Percentiles rank a stretch among this genome's conserved stretches.
Conservation (phyloP, 2,113 vertebrate genomes). For the Planiliza haematocheilus region DNA sequence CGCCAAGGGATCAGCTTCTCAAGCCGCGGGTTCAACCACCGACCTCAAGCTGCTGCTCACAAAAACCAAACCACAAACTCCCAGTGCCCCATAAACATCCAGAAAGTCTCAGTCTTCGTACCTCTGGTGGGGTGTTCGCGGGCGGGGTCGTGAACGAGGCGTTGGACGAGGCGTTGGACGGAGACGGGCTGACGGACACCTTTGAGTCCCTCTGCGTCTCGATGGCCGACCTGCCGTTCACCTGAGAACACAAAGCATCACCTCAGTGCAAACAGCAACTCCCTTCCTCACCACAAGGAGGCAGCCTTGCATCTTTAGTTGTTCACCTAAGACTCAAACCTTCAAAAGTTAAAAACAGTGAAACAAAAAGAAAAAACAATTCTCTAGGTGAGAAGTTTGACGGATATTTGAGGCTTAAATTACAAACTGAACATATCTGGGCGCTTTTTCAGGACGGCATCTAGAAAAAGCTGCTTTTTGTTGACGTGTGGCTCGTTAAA, state of each 20-base stretch:
- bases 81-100: too few species aligned
- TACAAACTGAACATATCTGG: too few species aligned
- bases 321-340: neutral
- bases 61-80: too few species aligned
- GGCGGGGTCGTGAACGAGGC: conserved; percentile 73
- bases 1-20: too few species aligned
- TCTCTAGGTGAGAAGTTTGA: neutral
- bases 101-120: conserved; percentile 15
- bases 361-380: neutral
- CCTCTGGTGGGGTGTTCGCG: conserved; percentile 75
- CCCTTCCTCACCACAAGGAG: conserved; percentile 45
- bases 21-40: too few species aligned
- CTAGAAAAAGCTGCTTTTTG: too few species aligned
- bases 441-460: too few species aligned
- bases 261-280: neutral
- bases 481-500: too few species aligned
- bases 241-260: conserved; percentile 59
- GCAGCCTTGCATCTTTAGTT: conserved; percentile 34
- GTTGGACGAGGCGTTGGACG: conserved; percentile 81
- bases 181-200: conserved; percentile 77
- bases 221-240: conserved; percentile 66
- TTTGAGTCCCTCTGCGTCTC: conserved; percentile 71
- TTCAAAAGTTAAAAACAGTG: neutral
- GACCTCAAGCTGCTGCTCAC: too few species aligned
- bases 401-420: too few species aligned